Percentiles rank a stretch among this genome's conserved stretches.
Conservation (phyloP, 37 sponge, comb jelly and placozoan species). For the Diacarnus erythraeanus region DNA sequence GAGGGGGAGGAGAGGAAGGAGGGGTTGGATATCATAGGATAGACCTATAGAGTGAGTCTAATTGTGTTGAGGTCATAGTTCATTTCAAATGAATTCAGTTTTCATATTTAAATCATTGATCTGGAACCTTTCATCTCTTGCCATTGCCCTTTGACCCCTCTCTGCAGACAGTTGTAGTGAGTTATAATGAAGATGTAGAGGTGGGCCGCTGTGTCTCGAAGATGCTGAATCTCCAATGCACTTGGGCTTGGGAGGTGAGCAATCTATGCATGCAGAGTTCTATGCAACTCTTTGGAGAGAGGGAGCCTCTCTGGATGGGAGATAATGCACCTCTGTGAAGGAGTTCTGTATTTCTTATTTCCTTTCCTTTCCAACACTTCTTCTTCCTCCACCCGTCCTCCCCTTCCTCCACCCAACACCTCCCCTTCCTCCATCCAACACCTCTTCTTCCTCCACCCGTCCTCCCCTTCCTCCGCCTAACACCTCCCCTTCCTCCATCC, state of each 20-base stretch:
- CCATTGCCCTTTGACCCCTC: neutral
- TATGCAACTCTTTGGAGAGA: neutral
- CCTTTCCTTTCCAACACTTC: neutral
- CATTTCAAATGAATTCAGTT: neutral
- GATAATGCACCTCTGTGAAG: too few relatives aligned
- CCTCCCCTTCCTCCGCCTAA: neutral
- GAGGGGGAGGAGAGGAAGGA: too few relatives aligned
- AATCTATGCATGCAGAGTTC: neutral
- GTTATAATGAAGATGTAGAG: constrained; percentile 70
- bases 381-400: neutral
- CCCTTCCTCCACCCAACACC: too few relatives aligned
- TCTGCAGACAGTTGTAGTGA: constrained; percentile 35
- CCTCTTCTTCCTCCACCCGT: too few relatives aligned
- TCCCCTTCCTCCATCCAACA: too few relatives aligned
- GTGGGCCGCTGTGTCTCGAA: constrained; percentile 64
- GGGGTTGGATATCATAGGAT: too few relatives aligned
- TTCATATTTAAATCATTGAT: neutral
- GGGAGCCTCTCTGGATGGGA: neutral
- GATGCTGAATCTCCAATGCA: constrained; percentile 58
- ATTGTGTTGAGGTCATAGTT: neutral
- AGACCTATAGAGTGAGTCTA: too few relatives aligned
- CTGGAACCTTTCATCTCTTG: neutral
- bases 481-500: neutral
- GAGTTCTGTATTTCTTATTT: neutral
- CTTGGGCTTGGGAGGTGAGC: constrained; percentile 72